Conservation (phyloP, 2,113 vertebrate species). For the Lagopus leucura region DNA sequence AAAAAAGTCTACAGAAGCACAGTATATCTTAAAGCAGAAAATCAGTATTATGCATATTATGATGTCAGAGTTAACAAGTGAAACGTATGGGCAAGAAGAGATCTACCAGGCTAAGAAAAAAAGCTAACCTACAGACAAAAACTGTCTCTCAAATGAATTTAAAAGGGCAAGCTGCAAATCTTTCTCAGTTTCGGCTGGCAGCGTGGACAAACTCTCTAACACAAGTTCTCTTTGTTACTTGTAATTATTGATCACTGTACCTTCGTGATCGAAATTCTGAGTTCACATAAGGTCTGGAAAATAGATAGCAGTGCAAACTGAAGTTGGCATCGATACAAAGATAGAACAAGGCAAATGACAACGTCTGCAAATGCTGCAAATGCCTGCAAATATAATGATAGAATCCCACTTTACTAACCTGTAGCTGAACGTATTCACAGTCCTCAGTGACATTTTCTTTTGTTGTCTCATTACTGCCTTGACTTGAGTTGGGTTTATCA, state of each 20-base stretch:
- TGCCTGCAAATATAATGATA: no score
- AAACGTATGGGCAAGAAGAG: not conserved
- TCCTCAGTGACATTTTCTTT: constrained; percentile 58
- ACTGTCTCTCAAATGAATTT: not conserved
- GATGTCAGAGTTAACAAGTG: not conserved
- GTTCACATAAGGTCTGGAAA: rapidly evolving
- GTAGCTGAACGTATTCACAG: constrained; percentile 83
- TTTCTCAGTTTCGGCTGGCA: not conserved
- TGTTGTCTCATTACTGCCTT: not conserved
- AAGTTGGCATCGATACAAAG: not conserved
- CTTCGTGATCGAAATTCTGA: not conserved
- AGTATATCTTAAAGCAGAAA: not conserved
- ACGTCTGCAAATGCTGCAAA: not conserved
- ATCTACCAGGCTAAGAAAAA: not conserved
- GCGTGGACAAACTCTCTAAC: not conserved
- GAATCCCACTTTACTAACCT: constrained; percentile 64
- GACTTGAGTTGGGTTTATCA: not conserved
- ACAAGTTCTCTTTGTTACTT: not conserved
- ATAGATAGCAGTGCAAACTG: not conserved
- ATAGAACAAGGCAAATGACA: not conserved
- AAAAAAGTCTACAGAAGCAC: not conserved
- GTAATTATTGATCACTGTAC: not conserved
- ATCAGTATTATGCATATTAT: not conserved
- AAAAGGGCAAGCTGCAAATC: not conserved
- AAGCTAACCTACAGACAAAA: not conserved